Conservation (phyloP, 2,888 invertebrate genomes). For the Tetropium fuscum region DNA sequence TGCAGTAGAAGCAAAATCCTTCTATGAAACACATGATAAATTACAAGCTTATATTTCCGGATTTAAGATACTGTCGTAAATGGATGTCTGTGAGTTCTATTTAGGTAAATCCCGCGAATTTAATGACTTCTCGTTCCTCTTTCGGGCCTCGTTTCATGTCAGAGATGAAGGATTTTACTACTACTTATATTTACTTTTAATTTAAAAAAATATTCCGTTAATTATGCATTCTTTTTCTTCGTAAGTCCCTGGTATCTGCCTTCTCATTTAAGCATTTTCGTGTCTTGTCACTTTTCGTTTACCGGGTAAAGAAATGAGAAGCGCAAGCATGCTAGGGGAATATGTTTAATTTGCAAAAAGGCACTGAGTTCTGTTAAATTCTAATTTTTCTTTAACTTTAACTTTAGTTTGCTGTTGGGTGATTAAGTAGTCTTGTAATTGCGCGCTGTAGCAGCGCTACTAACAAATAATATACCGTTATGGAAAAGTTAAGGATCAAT, state of each 20-base stretch:
- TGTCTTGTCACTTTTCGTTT: constrained; percentile 9
- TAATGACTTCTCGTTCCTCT: constrained; percentile 2
- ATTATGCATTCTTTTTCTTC: constrained; percentile 16
- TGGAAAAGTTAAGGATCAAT: constrained; percentile 24
- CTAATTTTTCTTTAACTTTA: constrained; percentile 37
- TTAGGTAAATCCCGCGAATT: not conserved
- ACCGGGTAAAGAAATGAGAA: not conserved
- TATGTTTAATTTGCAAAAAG: constrained; percentile 54
- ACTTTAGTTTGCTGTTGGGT: constrained; percentile 29
- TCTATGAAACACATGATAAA: not conserved
- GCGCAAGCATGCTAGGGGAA: constrained; percentile 18
- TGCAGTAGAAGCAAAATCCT: not conserved
- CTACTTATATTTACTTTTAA: constrained; percentile 17
- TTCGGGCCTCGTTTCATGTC: not conserved
- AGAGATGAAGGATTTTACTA: constrained; percentile 15
- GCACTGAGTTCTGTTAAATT: constrained; percentile 62
- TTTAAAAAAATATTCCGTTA: constrained; percentile 11
- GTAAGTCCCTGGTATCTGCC: constrained; percentile 16
- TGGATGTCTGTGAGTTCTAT: too few species aligned
- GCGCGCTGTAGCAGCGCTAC: constrained; percentile 7
- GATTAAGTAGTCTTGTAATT: constrained; percentile 24
- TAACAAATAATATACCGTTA: constrained; percentile 24
- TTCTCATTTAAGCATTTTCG: constrained; percentile 21
- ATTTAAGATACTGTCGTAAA: too few species aligned
- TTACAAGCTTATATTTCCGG: too few species aligned